Conservation (phyloP, 2,113 vertebrate species). For the Stercorarius parasiticus region DNA sequence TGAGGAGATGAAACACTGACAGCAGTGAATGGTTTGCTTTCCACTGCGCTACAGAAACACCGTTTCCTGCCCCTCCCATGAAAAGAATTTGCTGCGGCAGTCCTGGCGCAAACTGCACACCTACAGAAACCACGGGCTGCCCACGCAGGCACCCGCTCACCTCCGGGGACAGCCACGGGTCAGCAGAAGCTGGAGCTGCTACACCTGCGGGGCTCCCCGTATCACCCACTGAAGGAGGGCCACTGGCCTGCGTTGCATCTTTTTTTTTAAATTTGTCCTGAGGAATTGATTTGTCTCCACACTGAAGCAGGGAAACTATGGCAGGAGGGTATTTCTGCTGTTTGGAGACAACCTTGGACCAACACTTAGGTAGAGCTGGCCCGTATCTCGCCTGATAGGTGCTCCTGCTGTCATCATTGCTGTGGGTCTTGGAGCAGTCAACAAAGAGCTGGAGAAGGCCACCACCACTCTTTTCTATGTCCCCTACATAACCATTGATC, state of each 20-base stretch:
- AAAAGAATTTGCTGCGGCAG: background rate
- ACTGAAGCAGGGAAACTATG: background rate
- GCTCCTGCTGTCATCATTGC: background rate
- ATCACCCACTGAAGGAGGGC: accelerated
- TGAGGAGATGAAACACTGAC: background rate
- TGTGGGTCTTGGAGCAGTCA: background rate
- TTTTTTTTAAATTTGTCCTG: background rate
- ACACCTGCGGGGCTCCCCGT: accelerated
- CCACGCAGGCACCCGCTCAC: accelerated
- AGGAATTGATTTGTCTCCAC: background rate
- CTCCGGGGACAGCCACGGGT: accelerated
- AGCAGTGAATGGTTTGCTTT: slow-evolving; percentile 7
- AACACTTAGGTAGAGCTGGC: background rate
- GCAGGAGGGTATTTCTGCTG: background rate
- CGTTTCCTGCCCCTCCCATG: slow-evolving; percentile 27
- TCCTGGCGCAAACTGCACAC: background rate
- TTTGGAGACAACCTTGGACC: background rate
- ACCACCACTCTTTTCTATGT: background rate
- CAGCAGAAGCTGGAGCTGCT: background rate
- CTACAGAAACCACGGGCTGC: background rate
- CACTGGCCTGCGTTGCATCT: accelerated
- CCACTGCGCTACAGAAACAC: background rate
- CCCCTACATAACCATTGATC: background rate
- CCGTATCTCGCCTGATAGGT: background rate
- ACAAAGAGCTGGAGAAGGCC: background rate